Percentiles rank a stretch among this genome's conserved stretches.
These are phyloP conservation scores for Asobara japonica DNA, from an alignment of 1,140 invertebrate species.

Conservation along the genomic window DNA sequence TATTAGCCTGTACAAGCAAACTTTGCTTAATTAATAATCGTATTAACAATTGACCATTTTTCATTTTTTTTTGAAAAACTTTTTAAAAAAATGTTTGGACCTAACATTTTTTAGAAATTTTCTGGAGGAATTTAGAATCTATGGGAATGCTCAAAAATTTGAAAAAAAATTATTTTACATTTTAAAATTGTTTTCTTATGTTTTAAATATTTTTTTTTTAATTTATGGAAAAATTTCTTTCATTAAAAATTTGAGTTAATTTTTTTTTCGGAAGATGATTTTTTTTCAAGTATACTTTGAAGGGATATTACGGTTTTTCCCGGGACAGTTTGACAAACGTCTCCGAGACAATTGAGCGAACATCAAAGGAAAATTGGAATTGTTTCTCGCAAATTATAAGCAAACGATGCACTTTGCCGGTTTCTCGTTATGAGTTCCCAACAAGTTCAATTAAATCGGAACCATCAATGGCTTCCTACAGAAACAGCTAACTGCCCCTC, in stretches of 20 bases:
- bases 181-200: no score
- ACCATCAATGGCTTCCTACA: constrained; percentile 60
- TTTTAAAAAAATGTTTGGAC: no score
- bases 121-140: no score
- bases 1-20: constrained; percentile 27
- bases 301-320: no score
- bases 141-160: no score
- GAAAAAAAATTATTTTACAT: no score
- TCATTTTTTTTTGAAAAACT: neutral
- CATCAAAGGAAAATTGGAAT: constrained; percentile 62
- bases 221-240: no score
- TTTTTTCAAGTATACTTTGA: no score
- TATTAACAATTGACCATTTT: neutral
- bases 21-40: neutral
- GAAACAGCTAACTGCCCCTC: constrained; percentile 30
- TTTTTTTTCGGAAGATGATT: no score
- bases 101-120: no score
- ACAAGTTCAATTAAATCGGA: constrained; percentile 67
- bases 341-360: constrained; percentile 57
- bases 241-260: no score
- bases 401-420: constrained; percentile 60
- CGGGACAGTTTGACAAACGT: constrained; percentile 11
- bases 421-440: constrained; percentile 66
- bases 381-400: constrained; percentile 67
- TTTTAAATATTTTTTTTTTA: no score